phyloP scores from a whole-genome alignment of 2,797 vertebrate genomes.

The Zalophus californianus region DNA sequence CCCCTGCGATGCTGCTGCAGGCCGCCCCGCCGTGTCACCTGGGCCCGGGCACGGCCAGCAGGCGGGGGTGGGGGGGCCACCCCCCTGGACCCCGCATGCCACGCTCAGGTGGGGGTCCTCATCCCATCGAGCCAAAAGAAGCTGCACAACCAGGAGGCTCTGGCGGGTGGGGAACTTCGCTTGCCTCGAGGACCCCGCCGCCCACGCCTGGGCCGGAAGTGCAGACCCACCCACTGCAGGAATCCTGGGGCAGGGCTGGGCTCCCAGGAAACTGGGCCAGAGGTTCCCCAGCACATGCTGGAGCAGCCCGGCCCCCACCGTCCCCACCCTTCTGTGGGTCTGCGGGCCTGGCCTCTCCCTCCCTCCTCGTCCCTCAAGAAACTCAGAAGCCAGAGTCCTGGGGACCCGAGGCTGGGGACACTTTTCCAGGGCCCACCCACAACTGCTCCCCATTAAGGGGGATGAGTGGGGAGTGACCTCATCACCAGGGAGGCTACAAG shows the following conservation, averaged over 20 bases:
- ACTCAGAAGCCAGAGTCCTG: neutral
- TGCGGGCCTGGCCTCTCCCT: neutral
- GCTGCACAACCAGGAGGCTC: rapidly evolving
- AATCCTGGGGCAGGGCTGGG: conserved; percentile 68
- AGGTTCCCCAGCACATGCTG: neutral
- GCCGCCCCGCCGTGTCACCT: rapidly evolving
- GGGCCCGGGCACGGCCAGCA: rapidly evolving
- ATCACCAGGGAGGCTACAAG: rapidly evolving
- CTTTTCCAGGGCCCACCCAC: neutral
- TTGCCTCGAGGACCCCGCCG: neutral
- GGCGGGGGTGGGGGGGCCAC: neutral
- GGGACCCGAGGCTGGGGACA: neutral
- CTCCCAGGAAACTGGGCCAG: conserved; percentile 73
- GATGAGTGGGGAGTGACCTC: rapidly evolving
- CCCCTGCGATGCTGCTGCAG: neutral
- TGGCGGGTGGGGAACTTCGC: neutral
- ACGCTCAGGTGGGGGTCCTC: neutral
- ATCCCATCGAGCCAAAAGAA: rapidly evolving
- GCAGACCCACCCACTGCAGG: conserved; percentile 74
- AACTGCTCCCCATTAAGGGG: rapidly evolving
- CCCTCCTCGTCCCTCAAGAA: neutral
- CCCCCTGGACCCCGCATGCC: rapidly evolving
- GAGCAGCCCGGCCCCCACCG: neutral
- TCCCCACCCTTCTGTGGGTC: neutral
- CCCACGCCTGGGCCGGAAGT: conserved; percentile 39